A percentile compares a stretch with the other conserved stretches of the same genome.
Evolutionary conservation across 2,888 invertebrate genomes (phyloP).

Genomic region (Calliopum simillimum): DNA sequence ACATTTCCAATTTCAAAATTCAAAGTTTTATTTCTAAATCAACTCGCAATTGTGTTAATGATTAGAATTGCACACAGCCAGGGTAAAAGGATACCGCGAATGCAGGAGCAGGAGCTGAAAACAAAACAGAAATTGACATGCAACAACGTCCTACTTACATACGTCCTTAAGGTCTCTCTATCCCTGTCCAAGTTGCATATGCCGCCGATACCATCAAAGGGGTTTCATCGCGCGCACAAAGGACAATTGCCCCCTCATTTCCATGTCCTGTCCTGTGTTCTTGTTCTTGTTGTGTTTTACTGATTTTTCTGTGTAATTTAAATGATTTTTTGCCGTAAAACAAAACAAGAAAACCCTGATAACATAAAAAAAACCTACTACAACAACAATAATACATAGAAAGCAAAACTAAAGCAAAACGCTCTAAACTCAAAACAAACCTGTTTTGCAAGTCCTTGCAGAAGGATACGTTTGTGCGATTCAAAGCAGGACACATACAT

Average conservation of each 20-base stretch:
- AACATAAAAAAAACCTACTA: slow-evolving; percentile 18
- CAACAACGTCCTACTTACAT: slow-evolving; percentile 13
- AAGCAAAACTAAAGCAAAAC: background rate
- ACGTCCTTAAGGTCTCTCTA: background rate
- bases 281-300: slow-evolving; percentile 28
- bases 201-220: background rate
- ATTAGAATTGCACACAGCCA: slow-evolving; percentile 56
- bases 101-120: background rate
- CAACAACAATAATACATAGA: slow-evolving; percentile 22
- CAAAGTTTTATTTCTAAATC: slow-evolving; percentile 54
- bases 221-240: background rate
- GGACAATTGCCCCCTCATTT: background rate
- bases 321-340: slow-evolving; percentile 44
- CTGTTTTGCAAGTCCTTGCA: slow-evolving; percentile 54
- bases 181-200: background rate
- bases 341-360: slow-evolving; percentile 31
- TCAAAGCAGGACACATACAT: background rate
- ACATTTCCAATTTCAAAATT: slow-evolving; percentile 61
- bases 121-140: slow-evolving; percentile 29
- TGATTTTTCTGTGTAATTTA: slow-evolving; percentile 48
- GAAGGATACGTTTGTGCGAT: slow-evolving; percentile 32
- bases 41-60: slow-evolving; percentile 60
- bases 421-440: slow-evolving; percentile 53
- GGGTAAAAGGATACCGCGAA: slow-evolving; percentile 24
- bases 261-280: background rate